Evolutionary conservation across 2,888 invertebrate genomes (phyloP), one percentile per base, ranked within the genome.

Genomic region (Chelonus formosanus): DNA sequence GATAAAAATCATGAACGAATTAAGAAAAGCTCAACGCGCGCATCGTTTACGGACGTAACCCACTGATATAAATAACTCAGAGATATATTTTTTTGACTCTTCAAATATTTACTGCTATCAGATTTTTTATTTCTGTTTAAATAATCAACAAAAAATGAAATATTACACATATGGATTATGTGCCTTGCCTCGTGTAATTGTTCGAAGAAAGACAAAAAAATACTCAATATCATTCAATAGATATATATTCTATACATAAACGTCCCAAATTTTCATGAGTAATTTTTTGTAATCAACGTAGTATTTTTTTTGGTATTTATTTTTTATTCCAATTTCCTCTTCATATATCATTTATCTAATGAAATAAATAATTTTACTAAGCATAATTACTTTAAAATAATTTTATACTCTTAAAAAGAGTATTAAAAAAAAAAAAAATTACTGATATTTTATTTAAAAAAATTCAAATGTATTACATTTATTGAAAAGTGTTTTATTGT

Each of bases 11-110:
- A 20, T 20, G 20, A 20, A 20, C 20, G 20, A 20, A 20, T 20
- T 20, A 20, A 20, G 20, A 7, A 7, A 55, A 69, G 67, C 66
- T 67, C 63, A 44, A 57, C 53, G 63, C 56, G 53, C 48, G 66
- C 63, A 63, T 55, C 52, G 45, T 59, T 5, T 67, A 69, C 67
- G 71, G 69, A 71, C 68, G 65, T 68, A 65, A 69, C 68, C 67
- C 69, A 67, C 69, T 65, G 68, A 68, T 63, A 65, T 45, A 55
- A 60, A 36, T 10, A 60, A 48, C 60, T 45, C 31, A 52, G 60
- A 52, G 31, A 59, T 10, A 59, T 60, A 60, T 43, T 47, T 62
- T 61, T 61, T 45, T 62, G 43, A 62, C 35, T 44, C 34, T 35
- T 40, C 48, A 50, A 52, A n/a, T 58, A 52, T 53, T 65, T 57